Evolutionary conservation across 2,113 vertebrate genomes (phyloP).

Genomic region (Clarias batrachus): DNA sequence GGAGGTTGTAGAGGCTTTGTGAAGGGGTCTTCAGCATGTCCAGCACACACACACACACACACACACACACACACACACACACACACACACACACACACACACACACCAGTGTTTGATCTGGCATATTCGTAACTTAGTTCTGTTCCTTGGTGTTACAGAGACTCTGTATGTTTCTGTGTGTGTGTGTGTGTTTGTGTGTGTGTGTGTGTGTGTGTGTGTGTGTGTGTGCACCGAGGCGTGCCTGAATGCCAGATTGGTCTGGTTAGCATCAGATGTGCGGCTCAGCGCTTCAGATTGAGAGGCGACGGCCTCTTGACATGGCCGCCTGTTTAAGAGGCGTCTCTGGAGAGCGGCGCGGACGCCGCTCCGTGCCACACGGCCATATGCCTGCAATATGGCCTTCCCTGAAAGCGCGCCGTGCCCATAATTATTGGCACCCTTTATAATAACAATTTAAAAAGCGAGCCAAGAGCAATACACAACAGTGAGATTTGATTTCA

Average conservation of each 20-base stretch:
- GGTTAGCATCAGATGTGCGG: constrained; percentile 49
- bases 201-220: constrained; percentile 26
- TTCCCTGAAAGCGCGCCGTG: not conserved
- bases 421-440: not conserved
- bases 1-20: not conserved
- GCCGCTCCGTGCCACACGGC: constrained; percentile 29
- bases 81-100: constrained; percentile 18
- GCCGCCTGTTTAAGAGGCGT: constrained; percentile 46
- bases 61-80: constrained; percentile 20
- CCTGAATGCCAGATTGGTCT: constrained; percentile 48
- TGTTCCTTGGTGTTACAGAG: not conserved
- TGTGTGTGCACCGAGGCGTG: constrained; percentile 37
- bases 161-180: constrained; percentile 5
- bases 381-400: constrained; percentile 49
- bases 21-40: constrained; percentile 1
- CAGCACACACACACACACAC: not conserved
- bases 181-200: not conserved
- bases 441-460: not conserved
- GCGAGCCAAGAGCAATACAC: not conserved
- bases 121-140: not conserved
- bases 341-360: constrained; percentile 28
- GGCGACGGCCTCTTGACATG: constrained; percentile 50
- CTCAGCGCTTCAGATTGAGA: constrained; percentile 48
- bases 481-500: not conserved
- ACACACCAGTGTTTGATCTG: not conserved